Conservation (phyloP, 2,888 invertebrate genomes). For the Uropetala carovei region DNA sequence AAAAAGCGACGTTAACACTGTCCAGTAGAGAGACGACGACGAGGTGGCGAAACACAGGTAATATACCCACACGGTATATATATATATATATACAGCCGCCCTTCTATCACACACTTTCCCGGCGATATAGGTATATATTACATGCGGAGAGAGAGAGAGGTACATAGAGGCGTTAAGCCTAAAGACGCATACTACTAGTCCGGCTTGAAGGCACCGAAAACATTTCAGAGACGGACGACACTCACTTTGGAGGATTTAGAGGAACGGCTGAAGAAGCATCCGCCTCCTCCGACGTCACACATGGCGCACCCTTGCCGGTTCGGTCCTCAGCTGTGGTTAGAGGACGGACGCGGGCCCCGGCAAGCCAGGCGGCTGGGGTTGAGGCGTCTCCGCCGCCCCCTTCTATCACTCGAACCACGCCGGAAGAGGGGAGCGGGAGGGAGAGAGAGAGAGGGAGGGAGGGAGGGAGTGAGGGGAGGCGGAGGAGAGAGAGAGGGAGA, state of each 20-base stretch:
- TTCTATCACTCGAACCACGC: neutral
- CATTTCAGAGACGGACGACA: neutral
- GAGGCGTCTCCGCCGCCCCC: slow-evolving; percentile 50
- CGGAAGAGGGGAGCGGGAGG: neutral
- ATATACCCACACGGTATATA: too few relatives aligned
- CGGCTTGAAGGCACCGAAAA: neutral
- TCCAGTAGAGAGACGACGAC: neutral
- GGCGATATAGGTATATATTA: too few relatives aligned
- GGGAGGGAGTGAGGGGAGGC: too few relatives aligned
- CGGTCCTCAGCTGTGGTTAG: neutral
- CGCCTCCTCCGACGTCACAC: slow-evolving; percentile 59
- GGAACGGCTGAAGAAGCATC: slow-evolving; percentile 62
- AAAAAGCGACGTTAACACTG: neutral
- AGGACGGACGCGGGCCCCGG: slow-evolving; percentile 51
- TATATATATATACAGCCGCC: too few relatives aligned
- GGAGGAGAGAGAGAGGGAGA: neutral
- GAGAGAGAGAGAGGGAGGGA: neutral
- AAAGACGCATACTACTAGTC: too few relatives aligned
- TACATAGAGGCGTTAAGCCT: too few relatives aligned
- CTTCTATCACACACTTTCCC: too few relatives aligned
- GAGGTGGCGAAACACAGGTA: too few relatives aligned
- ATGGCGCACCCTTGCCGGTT: slow-evolving; percentile 33
- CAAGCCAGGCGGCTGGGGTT: slow-evolving; percentile 52
- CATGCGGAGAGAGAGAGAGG: too few relatives aligned
- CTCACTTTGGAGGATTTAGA: slow-evolving; percentile 55